These are phyloP conservation scores for Brachymystax lenok DNA, from an alignment of 2,797 vertebrate species.

Conservation along the genomic window DNA sequence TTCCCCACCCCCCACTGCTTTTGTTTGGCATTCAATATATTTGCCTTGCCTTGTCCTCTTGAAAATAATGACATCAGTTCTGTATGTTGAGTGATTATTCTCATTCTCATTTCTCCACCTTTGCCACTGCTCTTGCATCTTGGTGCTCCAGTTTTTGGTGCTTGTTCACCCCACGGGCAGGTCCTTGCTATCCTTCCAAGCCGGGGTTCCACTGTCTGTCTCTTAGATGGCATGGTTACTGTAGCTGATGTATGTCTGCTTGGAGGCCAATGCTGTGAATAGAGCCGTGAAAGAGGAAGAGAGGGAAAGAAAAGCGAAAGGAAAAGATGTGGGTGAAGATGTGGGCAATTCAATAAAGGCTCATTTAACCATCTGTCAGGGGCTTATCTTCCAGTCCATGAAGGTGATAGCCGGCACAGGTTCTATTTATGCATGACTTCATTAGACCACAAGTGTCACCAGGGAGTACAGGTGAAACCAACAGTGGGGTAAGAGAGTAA, in stretches of 20 bases:
- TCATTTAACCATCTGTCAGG: constrained; percentile 26
- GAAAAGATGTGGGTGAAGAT: constrained; percentile 19
- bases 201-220: constrained; percentile 28
- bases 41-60: constrained; percentile 51
- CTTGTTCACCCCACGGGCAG: constrained; percentile 51
- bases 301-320: constrained; percentile 31
- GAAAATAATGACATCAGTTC: constrained; percentile 59
- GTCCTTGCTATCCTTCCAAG: constrained; percentile 35
- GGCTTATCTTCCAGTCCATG: constrained; percentile 22
- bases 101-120: constrained; percentile 14
- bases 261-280: constrained; percentile 85
- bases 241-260: constrained; percentile 96
- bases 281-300: constrained; percentile 38
- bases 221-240: constrained; percentile 94
- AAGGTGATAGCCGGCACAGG: constrained; percentile 35
- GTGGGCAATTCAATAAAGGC: constrained; percentile 15
- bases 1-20: constrained; percentile 35
- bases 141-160: constrained; percentile 48
- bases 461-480: constrained; percentile 35
- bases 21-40: constrained; percentile 43
- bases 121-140: constrained; percentile 38
- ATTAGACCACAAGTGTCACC: constrained; percentile 16
- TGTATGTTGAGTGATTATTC: constrained; percentile 13
- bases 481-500: constrained; percentile 35
- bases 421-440: constrained; percentile 42